phyloP scores from a whole-genome alignment of 2,113 vertebrate genomes.

The Eulemur rufifrons region DNA sequence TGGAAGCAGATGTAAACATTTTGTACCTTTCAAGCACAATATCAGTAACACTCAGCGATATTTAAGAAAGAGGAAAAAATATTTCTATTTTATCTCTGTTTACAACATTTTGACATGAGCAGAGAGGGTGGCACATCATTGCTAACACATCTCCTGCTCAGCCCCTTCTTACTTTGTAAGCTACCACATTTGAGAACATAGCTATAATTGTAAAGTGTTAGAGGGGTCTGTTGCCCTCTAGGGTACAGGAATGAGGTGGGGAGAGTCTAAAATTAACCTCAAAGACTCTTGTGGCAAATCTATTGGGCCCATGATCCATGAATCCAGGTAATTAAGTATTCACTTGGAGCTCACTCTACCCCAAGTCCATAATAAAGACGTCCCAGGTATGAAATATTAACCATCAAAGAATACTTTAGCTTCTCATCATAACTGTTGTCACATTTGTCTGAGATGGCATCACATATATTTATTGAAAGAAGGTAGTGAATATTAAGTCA shows the following conservation, averaged over 20 bases:
- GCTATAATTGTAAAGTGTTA: neutral
- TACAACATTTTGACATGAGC: neutral
- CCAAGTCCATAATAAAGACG: neutral
- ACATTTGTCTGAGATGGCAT: neutral
- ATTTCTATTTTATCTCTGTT: conserved; percentile 17
- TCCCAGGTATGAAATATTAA: neutral
- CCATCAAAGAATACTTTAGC: neutral
- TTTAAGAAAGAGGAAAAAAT: neutral
- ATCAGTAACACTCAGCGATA: neutral
- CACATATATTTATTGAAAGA: neutral
- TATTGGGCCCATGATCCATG: neutral
- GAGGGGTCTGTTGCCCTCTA: neutral
- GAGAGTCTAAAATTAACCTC: neutral
- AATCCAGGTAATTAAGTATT: neutral
- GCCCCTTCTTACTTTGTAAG: neutral
- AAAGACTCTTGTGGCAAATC: neutral
- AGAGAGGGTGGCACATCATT: neutral
- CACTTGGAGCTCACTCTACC: neutral
- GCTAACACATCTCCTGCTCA: neutral
- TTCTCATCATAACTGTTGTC: neutral
- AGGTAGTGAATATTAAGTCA: neutral
- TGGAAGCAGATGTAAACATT: neutral
- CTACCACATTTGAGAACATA: neutral
- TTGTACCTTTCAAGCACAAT: neutral
- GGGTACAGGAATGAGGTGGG: neutral